Base-by-base conservation (phyloP, 1,140 invertebrate species). In the Bombus ignitus region DNA sequence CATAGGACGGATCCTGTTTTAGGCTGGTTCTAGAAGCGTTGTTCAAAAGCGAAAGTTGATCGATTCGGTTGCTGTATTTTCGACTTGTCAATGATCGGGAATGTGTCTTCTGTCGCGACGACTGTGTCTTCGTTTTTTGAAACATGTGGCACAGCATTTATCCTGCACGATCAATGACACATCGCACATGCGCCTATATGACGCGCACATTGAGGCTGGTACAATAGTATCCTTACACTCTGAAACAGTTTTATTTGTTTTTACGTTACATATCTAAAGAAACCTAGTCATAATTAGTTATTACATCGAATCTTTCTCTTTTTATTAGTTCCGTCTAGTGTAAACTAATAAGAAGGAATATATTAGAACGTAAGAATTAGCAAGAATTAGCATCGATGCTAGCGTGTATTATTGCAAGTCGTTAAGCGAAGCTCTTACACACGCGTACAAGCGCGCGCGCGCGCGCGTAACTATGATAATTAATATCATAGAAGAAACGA, bases 101-200 rank as follows among this genome's bases (percentile, higher is more conserved):
- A 90, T 65, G 47, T 92, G 89, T 32, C 92, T 89, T 62, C 86
- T 91, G 74, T 93, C 92, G n/a, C 93, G 93, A 44, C 92, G 93
- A 37, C 87, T 73, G 65, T 94, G 93, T 84, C 89, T 89, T 77
- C 92, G 90, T 86, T 89, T 91, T 71, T 93, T 94, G 59, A 80
- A 90, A 57, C 93, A 94, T 12, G 92, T 93, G 42, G 91, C 91
- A 77, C 93, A 94, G 90, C 93, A 94, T 86, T 93, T 93, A 74
- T 93, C 91, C 42, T 89, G 90, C 35, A 93, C 91, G 39, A 92
- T 89, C 76, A 87, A 86, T 65, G 93, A 94, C 70, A 90, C 82
- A 35, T 93, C 90, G 74, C 93, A 94, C 91, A 93, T 93, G 25
- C 89, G 89, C 77, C 85, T 90, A 73, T 94, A 93, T 25, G 92